Conservation (phyloP, 2,113 vertebrate genomes). For the Proteles cristata region DNA sequence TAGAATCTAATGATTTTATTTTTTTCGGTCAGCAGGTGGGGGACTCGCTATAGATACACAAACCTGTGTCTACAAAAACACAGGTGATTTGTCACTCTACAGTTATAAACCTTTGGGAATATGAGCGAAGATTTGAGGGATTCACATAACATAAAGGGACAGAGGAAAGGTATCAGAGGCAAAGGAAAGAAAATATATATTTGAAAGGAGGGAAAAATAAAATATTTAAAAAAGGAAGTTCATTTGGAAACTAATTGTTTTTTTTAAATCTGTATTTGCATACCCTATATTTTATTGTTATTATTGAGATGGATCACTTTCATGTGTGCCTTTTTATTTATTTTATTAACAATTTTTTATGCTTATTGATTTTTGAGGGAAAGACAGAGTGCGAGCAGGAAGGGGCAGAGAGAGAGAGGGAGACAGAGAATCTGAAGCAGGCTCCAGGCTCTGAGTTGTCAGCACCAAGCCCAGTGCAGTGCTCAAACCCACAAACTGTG, state of each 20-base stretch:
- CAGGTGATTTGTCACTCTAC: constrained; percentile 2
- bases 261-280: neutral
- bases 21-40: constrained; percentile 44
- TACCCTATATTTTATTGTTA: neutral
- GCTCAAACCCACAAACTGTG: too few relatives aligned
- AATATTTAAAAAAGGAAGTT: neutral
- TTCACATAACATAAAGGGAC: neutral
- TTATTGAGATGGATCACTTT: neutral
- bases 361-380: too few relatives aligned
- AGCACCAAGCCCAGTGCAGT: too few relatives aligned
- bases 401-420: too few relatives aligned
- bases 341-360: too few relatives aligned
- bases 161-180: neutral
- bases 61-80: neutral
- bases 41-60: neutral
- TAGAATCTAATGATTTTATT: constrained; percentile 61
- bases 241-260: neutral
- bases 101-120: neutral
- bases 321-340: neutral
- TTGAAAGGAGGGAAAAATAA: neutral
- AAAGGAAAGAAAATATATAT: neutral
- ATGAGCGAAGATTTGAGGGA: neutral
- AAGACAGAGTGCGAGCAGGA: too few relatives aligned
- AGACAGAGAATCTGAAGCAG: too few relatives aligned
- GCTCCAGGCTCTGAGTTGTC: too few relatives aligned